Evolutionary conservation across 2,113 vertebrate genomes (phyloP), one percentile per base, ranked within the genome.

Genomic region (Chaenogobius annularis): DNA sequence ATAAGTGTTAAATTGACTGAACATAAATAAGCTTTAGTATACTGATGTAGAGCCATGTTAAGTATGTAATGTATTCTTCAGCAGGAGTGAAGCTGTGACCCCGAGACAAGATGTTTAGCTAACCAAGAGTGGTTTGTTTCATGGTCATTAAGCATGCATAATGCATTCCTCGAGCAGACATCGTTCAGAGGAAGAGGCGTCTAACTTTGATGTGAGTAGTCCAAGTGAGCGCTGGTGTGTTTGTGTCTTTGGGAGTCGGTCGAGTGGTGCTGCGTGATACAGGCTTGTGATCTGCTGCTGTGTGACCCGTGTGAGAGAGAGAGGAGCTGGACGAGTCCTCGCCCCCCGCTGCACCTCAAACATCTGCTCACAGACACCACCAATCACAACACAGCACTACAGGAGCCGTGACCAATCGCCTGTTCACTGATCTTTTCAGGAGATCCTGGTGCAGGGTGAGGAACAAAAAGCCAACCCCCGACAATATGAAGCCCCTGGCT

Each of bases 341-440:
- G 82, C 90, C 92, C 92, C 93, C 92, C 86, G 90, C 93, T 88
- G 92, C 81, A 90, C 83, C 82, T 78, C 79, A 87, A 92, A 93
- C 91, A 93, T 93, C 92, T 93, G 93, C 91, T 87, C 15, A 80
- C 68, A 73, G 62, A 70, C 71, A 13, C 26, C 82, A 70, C 93
- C 92, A 94, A 93, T 93, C 90, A 89, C 75, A 91, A 77, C 67
- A 23, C 68, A 80, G 90, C 85, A 77, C 73, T 72, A 61, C 58
- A 35, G 56, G 78, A 84, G 89, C 88, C 87, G 77, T 87, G 91
- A 93, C 93, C 15, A 94, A 94, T 93, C 84, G 23, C 79, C 90
- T 84, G 89, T 90, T 92, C 72, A 83, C 79, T 89, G 89, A 92
- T 92, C 92, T 92, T 93, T 94, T 94, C 92, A 94, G 86, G 88